Base-by-base conservation (phyloP, 2,797 vertebrate species). In the Myotis findleyi region DNA sequence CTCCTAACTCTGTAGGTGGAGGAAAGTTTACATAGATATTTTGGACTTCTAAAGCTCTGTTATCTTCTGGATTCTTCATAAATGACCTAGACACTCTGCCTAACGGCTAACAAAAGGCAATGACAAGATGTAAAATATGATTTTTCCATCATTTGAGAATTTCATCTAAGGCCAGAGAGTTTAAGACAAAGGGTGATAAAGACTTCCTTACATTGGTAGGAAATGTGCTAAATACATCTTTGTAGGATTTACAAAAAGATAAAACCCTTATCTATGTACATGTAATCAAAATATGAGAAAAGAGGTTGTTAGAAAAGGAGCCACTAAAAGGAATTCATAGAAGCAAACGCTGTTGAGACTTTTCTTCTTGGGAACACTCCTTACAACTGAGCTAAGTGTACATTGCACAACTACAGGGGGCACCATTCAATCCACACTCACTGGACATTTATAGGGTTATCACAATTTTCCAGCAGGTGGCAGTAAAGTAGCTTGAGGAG, bases 381-480 rank as follows among this genome's bases (percentile, higher is more conserved):
- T 71, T 38, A 59, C 2, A 27, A 49, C 68, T 87, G 72, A 47
- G 30, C 38, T 77, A 53, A 51, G 9, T 72, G 18, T 64, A 38
- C 21, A 17, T 10, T 49, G 95, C 53, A 90, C 91, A 96, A 87
- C 94, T 68, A 47, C 89, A 95, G 89, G 77, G 81, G 82, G 86
- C 72, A 57, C 82, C 69, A 55, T 85, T 85, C 41, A 64, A 51
- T 23, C 20, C 68, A 21, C 10, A 59, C 14, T 90, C 62, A 55
- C 0, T 76, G 16, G 68, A 36, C 33, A 77, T 77, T 68, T 90
- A 33, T 6, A 7, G 49, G 33, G 6, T 66, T 80, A 64, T 68
- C 55, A 68, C 2, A 64, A 20, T 64, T 91, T 93, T 85, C 96
- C 97, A 96, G 83, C 75, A 96, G 92, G 84, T 96, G 95, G 96